These are phyloP conservation scores for Eucera pruinosa DNA, from an alignment of 2,888 invertebrate species.

Conservation along the genomic window DNA sequence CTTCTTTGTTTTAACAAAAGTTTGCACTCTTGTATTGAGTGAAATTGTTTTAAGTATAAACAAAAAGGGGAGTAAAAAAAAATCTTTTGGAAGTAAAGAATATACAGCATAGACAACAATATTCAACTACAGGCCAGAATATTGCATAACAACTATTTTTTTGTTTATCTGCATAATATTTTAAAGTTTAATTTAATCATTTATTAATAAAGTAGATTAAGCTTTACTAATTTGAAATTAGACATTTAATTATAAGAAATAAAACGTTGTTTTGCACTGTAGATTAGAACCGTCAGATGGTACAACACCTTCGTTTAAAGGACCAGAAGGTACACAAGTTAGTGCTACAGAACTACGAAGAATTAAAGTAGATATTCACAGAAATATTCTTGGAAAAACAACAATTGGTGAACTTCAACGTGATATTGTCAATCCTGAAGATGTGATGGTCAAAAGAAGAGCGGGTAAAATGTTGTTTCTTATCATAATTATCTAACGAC, in stretches of 20 bases:
- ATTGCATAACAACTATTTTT: not conserved
- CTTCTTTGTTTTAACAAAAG: not conserved
- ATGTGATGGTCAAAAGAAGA: conserved; percentile 73
- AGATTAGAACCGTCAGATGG: conserved; percentile 66
- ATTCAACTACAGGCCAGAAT: not conserved
- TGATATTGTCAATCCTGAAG: conserved; percentile 73
- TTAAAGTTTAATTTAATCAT: not conserved
- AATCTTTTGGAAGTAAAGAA: not conserved
- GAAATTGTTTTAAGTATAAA: not conserved
- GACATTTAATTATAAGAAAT: not conserved
- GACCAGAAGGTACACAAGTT: conserved; percentile 70
- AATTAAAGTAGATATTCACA: conserved; percentile 73
- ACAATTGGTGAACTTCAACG: conserved; percentile 62
- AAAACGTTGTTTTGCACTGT: not conserved
- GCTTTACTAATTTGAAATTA: not conserved
- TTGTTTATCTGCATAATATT: not conserved
- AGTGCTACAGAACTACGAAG: conserved; percentile 63
- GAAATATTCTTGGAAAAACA: conserved; percentile 62
- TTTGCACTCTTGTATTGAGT: too few relatives aligned
- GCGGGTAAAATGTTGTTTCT: conserved; percentile 69
- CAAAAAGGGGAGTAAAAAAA: not conserved
- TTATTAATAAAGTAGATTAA: not conserved
- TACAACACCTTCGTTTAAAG: conserved; percentile 68
- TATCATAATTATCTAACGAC: conserved; percentile 11
- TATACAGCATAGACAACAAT: not conserved